Evolutionary conservation across 2,797 vertebrate species (phyloP).

Genomic region (Molossus molossus): DNA sequence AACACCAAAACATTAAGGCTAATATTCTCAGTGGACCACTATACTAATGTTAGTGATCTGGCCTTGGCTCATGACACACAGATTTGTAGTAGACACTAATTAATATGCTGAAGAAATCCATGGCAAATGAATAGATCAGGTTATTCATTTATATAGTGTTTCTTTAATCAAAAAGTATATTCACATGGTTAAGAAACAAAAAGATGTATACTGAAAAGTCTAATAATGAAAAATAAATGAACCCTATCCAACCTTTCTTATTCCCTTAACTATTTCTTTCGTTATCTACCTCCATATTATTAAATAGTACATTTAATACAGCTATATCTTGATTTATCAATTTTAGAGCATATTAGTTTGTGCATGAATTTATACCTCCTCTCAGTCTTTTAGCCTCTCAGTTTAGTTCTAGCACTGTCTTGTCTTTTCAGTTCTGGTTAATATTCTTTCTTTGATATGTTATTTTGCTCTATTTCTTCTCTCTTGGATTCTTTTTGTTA

Average conservation of each 20-base stretch:
- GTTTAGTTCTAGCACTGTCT: background rate
- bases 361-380: background rate
- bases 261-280: background rate
- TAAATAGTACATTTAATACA: background rate
- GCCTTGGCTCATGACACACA: background rate
- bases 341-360: constrained; percentile 40
- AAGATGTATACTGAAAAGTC: background rate
- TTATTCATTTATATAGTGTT: constrained; percentile 10
- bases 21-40: background rate
- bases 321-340: background rate
- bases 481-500: constrained; percentile 7
- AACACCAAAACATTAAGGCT: background rate
- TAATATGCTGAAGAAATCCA: constrained; percentile 17
- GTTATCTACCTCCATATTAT: background rate
- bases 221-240: constrained; percentile 50
- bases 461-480: background rate
- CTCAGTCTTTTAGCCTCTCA: background rate
- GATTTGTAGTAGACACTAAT: background rate
- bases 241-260: background rate
- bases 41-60: background rate
- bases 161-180: constrained; percentile 19
- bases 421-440: background rate
- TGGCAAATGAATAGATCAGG: background rate
- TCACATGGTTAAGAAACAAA: constrained; percentile 18
- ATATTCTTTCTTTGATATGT: background rate